A percentile compares a stretch with the other conserved stretches of the same genome.
These are phyloP conservation scores for Bembecia ichneumoniformis DNA, from an alignment of 2,888 invertebrate species.

Conservation along the genomic window DNA sequence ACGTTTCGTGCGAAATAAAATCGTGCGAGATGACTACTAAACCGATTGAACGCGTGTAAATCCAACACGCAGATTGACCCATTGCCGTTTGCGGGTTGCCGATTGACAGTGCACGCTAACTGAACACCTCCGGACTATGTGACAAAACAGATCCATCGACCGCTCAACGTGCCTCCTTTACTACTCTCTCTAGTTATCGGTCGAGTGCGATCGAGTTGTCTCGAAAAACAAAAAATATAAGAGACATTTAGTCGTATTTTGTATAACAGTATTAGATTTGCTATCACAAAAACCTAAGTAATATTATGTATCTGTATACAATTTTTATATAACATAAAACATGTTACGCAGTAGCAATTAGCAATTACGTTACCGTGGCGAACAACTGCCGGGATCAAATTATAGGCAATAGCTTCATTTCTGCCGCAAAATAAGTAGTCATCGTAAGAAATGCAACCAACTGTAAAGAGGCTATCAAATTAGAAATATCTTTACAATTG, in stretches of 20 bases:
- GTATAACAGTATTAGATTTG: too few species aligned
- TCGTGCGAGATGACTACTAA: too few species aligned
- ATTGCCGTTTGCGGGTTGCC: conserved; percentile 16
- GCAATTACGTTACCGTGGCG: neutral
- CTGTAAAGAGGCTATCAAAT: too few species aligned
- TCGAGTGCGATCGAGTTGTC: too few species aligned
- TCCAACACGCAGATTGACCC: neutral
- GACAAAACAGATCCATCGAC: conserved; percentile 55
- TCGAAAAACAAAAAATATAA: too few species aligned
- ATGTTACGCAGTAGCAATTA: neutral
- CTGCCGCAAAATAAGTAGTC: neutral
- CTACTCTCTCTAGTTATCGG: neutral
- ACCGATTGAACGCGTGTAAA: too few species aligned
- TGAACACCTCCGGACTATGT: conserved; percentile 19
- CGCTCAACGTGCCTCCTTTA: conserved; percentile 28
- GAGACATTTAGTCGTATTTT: too few species aligned
- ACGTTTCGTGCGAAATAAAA: too few species aligned
- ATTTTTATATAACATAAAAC: too few species aligned
- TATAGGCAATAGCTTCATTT: neutral
- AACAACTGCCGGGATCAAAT: neutral
- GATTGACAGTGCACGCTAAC: conserved; percentile 21
- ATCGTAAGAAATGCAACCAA: neutral
- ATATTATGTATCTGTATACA: too few species aligned
- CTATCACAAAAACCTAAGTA: too few species aligned
- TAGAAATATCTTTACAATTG: neutral